Conservation (phyloP, 2,888 invertebrate species). For the Rhyacophila evoluta region DNA sequence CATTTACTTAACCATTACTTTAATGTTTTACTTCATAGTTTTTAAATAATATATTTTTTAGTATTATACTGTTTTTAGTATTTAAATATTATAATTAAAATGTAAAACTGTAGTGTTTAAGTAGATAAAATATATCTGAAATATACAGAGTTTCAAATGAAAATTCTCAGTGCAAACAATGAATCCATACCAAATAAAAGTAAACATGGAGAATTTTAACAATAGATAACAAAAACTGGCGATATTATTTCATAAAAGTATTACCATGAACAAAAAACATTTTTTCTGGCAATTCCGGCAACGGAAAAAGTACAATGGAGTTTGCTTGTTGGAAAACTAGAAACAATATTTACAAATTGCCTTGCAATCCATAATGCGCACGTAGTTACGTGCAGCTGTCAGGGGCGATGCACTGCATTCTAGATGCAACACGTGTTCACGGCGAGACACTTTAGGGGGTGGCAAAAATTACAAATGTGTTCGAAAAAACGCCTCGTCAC, state of each 20-base stretch:
- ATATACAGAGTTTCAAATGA: too few relatives aligned
- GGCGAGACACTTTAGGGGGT: background rate
- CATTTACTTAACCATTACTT: too few relatives aligned
- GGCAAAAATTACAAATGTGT: background rate
- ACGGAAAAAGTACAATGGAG: background rate
- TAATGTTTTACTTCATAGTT: too few relatives aligned
- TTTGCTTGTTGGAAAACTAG: background rate
- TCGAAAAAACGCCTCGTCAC: background rate
- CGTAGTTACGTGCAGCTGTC: background rate
- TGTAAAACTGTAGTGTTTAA: too few relatives aligned
- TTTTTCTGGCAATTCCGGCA: background rate
- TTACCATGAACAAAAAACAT: background rate
- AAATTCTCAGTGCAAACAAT: too few relatives aligned
- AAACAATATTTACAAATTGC: background rate
- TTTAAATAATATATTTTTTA: too few relatives aligned
- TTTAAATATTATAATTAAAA: too few relatives aligned
- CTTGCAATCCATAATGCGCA: background rate
- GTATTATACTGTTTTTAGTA: too few relatives aligned
- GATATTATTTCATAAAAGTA: background rate
- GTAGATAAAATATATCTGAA: too few relatives aligned
- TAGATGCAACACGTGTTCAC: background rate
- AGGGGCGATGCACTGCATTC: background rate
- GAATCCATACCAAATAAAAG: too few relatives aligned
- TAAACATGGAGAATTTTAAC: too few relatives aligned
- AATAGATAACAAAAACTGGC: too few relatives aligned